These are phyloP conservation scores for Acanthurus tractus DNA, from an alignment of 2,797 vertebrate genomes.

Conservation along the genomic window DNA sequence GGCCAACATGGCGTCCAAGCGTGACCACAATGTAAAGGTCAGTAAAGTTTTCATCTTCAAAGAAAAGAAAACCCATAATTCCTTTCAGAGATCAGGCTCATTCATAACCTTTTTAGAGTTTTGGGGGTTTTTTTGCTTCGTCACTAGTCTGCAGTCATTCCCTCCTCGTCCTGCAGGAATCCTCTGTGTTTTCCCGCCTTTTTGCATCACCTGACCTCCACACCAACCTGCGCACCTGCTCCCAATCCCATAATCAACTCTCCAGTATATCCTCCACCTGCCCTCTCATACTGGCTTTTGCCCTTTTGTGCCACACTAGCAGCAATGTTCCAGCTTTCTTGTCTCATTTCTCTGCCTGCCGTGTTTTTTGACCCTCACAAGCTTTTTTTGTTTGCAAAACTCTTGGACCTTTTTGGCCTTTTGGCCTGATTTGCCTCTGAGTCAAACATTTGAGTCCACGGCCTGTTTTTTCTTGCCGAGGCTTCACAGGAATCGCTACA, in stretches of 20 bases:
- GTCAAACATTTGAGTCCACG: constrained; percentile 1
- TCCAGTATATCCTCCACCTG: not conserved
- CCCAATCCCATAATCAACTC: constrained; percentile 13
- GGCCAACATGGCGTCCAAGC: no score
- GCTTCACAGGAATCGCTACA: not conserved
- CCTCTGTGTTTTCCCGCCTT: not conserved
- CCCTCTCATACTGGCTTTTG: not conserved
- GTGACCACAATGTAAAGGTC: constrained; percentile 12
- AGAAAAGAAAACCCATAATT: not conserved
- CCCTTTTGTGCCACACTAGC: not conserved
- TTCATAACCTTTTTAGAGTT: constrained; percentile 8
- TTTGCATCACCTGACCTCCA: constrained; percentile 24
- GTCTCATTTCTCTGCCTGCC: not conserved
- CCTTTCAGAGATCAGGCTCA: not conserved
- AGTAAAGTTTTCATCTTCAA: constrained; percentile 32
- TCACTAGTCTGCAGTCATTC: not conserved
- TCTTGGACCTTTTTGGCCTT: constrained; percentile 6
- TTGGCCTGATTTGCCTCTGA: not conserved
- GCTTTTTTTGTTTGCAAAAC: constrained; percentile 14
- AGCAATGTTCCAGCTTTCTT: not conserved
- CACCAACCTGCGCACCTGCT: constrained; percentile 7
- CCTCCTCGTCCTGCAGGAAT: constrained; percentile 12
- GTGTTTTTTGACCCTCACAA: not conserved
- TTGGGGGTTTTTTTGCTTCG: constrained; percentile 8
- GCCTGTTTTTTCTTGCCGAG: constrained; percentile 7